Conservation (phyloP, 2,797 vertebrate species). For the Coilia nasus region DNA sequence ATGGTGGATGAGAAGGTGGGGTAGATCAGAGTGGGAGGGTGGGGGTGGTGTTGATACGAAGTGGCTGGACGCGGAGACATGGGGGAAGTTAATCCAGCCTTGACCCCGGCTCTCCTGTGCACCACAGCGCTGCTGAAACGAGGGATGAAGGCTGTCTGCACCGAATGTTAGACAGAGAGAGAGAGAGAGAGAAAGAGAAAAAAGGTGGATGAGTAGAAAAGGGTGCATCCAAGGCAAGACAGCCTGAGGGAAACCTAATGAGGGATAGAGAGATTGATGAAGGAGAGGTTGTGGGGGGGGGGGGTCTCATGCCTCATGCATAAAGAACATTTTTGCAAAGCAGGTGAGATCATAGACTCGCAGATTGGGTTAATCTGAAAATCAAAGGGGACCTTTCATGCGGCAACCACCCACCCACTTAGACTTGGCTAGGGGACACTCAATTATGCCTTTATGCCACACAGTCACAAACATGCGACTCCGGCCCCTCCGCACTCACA, state of each 20-base stretch:
- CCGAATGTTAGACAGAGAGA: background rate
- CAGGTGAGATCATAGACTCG: background rate
- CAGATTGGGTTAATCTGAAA: background rate
- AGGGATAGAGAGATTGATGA: slow-evolving; percentile 21
- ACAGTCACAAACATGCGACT: slow-evolving; percentile 55
- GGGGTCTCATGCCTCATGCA: background rate
- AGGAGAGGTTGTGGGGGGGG: background rate
- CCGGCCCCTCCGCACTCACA: slow-evolving; percentile 49
- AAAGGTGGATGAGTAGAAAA: background rate
- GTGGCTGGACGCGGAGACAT: background rate
- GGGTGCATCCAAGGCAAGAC: background rate
- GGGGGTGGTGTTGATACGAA: background rate
- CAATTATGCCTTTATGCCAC: slow-evolving; percentile 53
- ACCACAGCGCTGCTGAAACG: background rate
- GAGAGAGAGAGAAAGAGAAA: slow-evolving; percentile 52
- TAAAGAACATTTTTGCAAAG: background rate
- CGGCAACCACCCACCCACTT: slow-evolving; percentile 15
- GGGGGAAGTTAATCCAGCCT: slow-evolving; percentile 20
- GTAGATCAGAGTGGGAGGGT: background rate
- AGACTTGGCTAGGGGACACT: slow-evolving; percentile 44
- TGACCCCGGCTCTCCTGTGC: background rate
- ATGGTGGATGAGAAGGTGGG: background rate
- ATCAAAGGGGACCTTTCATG: background rate
- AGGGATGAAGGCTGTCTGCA: background rate
- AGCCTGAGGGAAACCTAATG: background rate